Conservation (phyloP, 2,113 vertebrate genomes). For the Microcebus murinus region DNA sequence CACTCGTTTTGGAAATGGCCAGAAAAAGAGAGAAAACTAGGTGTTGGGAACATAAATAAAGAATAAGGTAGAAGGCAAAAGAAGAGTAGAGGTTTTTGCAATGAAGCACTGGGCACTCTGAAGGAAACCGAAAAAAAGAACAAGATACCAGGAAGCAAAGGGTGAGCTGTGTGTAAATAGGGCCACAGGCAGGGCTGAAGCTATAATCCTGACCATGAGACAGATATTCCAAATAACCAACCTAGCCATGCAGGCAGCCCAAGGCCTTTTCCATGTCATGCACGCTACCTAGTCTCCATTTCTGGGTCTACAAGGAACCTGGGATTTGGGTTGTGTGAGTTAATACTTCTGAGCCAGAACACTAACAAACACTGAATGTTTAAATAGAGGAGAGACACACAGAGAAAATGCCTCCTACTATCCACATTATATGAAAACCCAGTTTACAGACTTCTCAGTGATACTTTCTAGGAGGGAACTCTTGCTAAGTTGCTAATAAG, state of each 20-base stretch:
- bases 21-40: background rate
- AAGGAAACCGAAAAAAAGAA: background rate
- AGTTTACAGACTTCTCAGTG: background rate
- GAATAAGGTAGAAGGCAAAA: background rate
- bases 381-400: background rate
- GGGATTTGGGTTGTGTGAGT: background rate
- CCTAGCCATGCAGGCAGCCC: background rate
- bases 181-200: background rate
- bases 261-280: background rate
- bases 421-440: background rate
- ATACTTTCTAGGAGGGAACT: background rate
- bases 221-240: constrained; percentile 19
- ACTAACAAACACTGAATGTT: constrained; percentile 11
- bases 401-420: background rate
- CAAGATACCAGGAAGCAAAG: background rate
- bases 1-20: constrained; percentile 8
- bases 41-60: background rate
- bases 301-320: background rate
- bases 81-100: background rate
- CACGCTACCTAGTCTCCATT: constrained; percentile 30
- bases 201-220: background rate
- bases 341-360: constrained; percentile 15
- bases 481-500: background rate
- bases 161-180: background rate
- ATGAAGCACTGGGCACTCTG: background rate